phyloP scores from a whole-genome alignment of 2,113 vertebrate species.

The Cyprinus carpio region DNA sequence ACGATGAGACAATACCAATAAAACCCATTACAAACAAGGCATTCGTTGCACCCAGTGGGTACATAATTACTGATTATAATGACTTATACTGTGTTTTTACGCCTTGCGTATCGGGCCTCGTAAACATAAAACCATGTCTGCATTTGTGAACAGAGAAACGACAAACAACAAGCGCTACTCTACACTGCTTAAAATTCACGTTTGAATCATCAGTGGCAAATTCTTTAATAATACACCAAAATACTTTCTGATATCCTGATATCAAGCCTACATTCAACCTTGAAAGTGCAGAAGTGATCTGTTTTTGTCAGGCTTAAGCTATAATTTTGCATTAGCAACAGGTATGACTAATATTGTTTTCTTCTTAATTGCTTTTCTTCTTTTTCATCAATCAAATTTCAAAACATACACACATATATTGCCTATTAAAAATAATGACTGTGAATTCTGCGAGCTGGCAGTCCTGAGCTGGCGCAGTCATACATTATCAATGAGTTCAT shows the following conservation, averaged over 20 bases:
- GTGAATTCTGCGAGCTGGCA: background rate
- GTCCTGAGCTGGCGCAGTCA: background rate
- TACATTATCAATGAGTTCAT: constrained; percentile 16
- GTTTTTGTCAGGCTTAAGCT: background rate
- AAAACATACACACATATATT: background rate
- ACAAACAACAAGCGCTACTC: no score
- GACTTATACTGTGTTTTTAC: no score
- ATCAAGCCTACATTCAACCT: background rate
- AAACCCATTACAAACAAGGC: no score
- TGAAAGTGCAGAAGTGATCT: background rate
- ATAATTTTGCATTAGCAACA: background rate
- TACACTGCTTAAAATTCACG: no score
- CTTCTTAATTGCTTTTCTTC: no score
- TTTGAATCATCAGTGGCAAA: no score
- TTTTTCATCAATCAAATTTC: background rate
- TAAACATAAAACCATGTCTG: no score
- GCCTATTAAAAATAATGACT: background rate
- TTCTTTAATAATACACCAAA: background rate
- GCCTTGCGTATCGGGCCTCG: no score
- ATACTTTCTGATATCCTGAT: background rate
- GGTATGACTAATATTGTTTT: background rate
- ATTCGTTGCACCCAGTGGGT: no score
- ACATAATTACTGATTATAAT: no score
- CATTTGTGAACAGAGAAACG: no score
- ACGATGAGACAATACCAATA: no score